phyloP scores from a whole-genome alignment of 2,113 vertebrate species.

The Sturnira hondurensis region DNA sequence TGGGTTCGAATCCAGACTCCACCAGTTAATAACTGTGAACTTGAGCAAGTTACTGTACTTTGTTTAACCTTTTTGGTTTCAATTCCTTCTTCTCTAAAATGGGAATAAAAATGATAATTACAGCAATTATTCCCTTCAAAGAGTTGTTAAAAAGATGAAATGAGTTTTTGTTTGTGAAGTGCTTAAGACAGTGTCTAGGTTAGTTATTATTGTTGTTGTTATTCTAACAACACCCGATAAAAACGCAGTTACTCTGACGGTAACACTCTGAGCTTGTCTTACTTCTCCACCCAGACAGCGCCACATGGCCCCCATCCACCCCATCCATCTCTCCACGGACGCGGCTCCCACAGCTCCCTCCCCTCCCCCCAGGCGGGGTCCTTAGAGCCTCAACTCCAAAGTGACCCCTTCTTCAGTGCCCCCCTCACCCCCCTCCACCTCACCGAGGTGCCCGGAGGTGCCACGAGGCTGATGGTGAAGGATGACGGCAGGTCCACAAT shows the following conservation, averaged over 20 bases:
- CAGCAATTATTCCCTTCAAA: slow-evolving; percentile 44
- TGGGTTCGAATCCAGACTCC: background rate
- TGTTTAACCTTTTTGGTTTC: slow-evolving; percentile 17
- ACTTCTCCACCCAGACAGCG: background rate
- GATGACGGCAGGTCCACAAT: slow-evolving; percentile 69
- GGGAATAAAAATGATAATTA: slow-evolving; percentile 35
- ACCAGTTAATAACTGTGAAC: background rate
- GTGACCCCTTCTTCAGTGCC: slow-evolving; percentile 34
- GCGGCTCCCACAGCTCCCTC: background rate
- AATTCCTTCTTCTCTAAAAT: slow-evolving; percentile 51
- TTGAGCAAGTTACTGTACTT: slow-evolving; percentile 10
- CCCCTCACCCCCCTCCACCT: slow-evolving; percentile 38
- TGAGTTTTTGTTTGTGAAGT: slow-evolving; percentile 53
- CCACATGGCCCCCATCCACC: too few relatives aligned
- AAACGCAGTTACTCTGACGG: slow-evolving; percentile 4
- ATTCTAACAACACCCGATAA: slow-evolving; percentile 1
- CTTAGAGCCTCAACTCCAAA: slow-evolving; percentile 58
- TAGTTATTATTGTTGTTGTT: background rate
- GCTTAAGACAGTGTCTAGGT: slow-evolving; percentile 29
- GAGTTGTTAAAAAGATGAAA: slow-evolving; percentile 47
- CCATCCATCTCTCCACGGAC: background rate
- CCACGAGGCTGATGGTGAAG: slow-evolving; percentile 76
- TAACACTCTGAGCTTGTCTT: background rate
- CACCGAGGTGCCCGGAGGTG: slow-evolving; percentile 66
- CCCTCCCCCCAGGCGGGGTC: background rate